phyloP scores from a whole-genome alignment of 1,140 invertebrate species.

The Mycetomoellerius zeteki region DNA sequence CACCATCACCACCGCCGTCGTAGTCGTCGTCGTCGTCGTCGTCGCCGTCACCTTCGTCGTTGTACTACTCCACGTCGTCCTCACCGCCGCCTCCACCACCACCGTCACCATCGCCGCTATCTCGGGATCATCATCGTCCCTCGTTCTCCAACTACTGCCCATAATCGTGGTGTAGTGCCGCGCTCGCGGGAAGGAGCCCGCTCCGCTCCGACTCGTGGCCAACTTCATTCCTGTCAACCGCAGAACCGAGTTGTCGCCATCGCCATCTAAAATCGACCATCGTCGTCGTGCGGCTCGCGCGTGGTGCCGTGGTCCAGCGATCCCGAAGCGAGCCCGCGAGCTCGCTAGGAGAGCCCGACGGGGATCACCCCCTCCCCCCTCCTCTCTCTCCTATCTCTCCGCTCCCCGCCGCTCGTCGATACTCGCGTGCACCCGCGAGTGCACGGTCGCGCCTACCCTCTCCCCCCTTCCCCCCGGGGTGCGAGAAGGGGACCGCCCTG shows the following conservation, averaged over 20 bases:
- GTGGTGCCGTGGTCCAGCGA: constrained; percentile 67
- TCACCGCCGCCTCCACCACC: constrained; percentile 8
- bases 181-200: constrained; percentile 44
- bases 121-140: constrained; percentile 11
- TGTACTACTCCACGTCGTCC: constrained; percentile 29
- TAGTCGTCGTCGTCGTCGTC: constrained; percentile 4
- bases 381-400: not conserved
- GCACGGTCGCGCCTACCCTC: constrained; percentile 53
- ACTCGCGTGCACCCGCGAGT: constrained; percentile 56
- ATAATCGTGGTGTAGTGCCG: constrained; percentile 30
- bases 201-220: not conserved
- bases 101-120: constrained; percentile 5
- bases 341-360: constrained; percentile 12
- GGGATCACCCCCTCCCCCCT: constrained; percentile 20
- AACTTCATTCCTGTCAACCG: constrained; percentile 18
- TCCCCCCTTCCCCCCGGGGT: constrained; percentile 24
- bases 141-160: constrained; percentile 3
- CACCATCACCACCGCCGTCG: not conserved
- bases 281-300: constrained; percentile 65
- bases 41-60: constrained; percentile 15
- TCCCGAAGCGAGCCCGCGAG: constrained; percentile 39
- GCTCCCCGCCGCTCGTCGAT: constrained; percentile 66
- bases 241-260: not conserved
- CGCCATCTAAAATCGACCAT: constrained; percentile 44
- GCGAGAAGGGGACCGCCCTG: constrained; percentile 47